A percentile compares a stretch with the other conserved stretches of the same genome.
Evolutionary conservation across 1,140 invertebrate species (phyloP).

Genomic region (Samia ricini): DNA sequence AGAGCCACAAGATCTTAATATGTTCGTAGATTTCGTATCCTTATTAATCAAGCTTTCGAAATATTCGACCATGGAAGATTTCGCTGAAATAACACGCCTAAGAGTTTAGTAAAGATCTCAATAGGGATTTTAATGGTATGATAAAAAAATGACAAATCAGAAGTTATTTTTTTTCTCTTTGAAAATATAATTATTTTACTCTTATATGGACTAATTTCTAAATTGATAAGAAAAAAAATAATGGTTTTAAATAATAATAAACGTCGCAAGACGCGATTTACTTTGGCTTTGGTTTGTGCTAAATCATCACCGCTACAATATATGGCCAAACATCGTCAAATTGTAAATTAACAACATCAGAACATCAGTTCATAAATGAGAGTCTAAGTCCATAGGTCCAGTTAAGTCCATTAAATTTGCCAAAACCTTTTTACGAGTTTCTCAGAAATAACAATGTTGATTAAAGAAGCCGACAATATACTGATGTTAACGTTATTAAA

Average conservation of each 20-base stretch:
- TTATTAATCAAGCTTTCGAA: slow-evolving; percentile 1
- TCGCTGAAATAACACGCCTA: slow-evolving; percentile 21
- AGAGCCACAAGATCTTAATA: slow-evolving; percentile 20
- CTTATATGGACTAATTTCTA: slow-evolving; percentile 15
- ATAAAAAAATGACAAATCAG: slow-evolving; percentile 1
- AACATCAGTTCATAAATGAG: slow-evolving; percentile 18
- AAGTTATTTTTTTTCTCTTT: neutral
- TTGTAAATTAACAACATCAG: slow-evolving; percentile 23
- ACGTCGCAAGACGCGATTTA: slow-evolving; percentile 12
- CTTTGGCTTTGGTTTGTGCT: neutral
- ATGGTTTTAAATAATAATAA: too few species aligned
- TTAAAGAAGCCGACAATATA: slow-evolving; percentile 11
- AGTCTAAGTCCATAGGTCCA: slow-evolving; percentile 17
- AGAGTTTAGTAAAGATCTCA: slow-evolving; percentile 10
- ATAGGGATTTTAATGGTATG: slow-evolving; percentile 2
- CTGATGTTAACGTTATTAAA: slow-evolving; percentile 13
- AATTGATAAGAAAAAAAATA: slow-evolving; percentile 19
- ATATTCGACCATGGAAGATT: slow-evolving; percentile 23
- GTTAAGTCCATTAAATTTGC: slow-evolving; percentile 13
- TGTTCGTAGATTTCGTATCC: slow-evolving; percentile 21
- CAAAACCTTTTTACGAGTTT: slow-evolving; percentile 23
- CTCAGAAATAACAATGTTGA: slow-evolving; percentile 14
- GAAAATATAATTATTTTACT: slow-evolving; percentile 16
- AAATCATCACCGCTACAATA: slow-evolving; percentile 9
- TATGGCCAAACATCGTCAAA: slow-evolving; percentile 29